Evolutionary conservation across 2,113 vertebrate genomes (phyloP), one percentile per base, ranked within the genome.

Genomic region (Mesocricetus auratus): DNA sequence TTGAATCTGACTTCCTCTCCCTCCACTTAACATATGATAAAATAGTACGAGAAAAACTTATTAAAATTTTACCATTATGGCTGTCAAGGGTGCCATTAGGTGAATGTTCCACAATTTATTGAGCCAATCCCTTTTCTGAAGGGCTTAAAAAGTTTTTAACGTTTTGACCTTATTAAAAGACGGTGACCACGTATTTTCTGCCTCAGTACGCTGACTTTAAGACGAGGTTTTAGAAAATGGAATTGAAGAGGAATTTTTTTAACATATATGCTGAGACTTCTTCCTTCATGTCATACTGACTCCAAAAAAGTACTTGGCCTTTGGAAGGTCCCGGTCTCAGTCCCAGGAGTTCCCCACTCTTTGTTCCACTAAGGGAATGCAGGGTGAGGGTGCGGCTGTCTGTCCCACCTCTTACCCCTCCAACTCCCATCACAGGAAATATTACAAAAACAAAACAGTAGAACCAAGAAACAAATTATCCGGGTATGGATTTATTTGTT

Each of bases 251-350:
- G 45, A 13, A 56, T 16, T 19, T 36, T 75, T 42, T 82, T 60
- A 64, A 47, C 8, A 62, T 62, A 26, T 26, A n/a, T 10, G 87
- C 78, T 24, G 29, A 88, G 31, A 60, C 88, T 77, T 68, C 64
- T 8, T 33, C 16, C 10, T 47, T 88, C 1, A 29, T 17, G 45
- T 60, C 36, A 31, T 31, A 5, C 0, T 10, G 75, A 50, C 66
- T 71, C 58, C 73, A 13, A 19, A 78, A 39, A 4, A 33, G 22
- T 53, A 47, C 45, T 22, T 58, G 91, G 60, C 31, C 31, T 26
- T 31, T 9, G 0, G 15, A 22, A 17, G 15, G 5, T 53, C 60
- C 8, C 0, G 9, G 5, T 66, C 53, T 6, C 0, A 11, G 77
- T 10, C 66, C 6, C 0, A 71, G 4, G 13, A n/a, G 21, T 5